These are phyloP conservation scores for Parnassius glacialis DNA, from an alignment of 2,888 invertebrate genomes.

Conservation along the genomic window DNA sequence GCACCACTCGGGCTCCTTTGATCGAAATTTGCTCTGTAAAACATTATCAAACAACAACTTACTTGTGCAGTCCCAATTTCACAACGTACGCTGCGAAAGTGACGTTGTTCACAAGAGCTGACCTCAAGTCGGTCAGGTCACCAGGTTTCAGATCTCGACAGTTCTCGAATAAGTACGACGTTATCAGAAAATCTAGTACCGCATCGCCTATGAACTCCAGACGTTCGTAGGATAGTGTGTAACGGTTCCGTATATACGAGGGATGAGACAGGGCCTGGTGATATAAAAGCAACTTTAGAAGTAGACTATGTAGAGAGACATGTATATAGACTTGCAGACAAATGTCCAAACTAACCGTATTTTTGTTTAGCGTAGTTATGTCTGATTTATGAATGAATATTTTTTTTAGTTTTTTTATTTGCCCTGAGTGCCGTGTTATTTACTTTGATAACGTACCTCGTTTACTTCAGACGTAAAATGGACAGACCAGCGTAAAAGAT, in stretches of 20 bases:
- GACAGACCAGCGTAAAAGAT: too few species aligned
- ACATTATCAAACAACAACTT: slow-evolving; percentile 48
- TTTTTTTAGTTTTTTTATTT: too few species aligned
- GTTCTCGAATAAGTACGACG: slow-evolving; percentile 91
- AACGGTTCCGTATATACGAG: slow-evolving; percentile 89
- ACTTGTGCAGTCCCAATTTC: slow-evolving; percentile 91
- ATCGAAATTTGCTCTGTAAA: too few species aligned
- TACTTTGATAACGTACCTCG: too few species aligned
- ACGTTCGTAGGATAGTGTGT: slow-evolving; percentile 93
- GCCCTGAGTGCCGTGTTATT: too few species aligned
- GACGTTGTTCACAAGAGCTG: slow-evolving; percentile 97
- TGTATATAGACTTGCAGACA: too few species aligned
- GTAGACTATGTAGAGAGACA: neutral
- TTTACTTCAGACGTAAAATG: too few species aligned
- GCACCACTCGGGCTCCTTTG: too few species aligned
- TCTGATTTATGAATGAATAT: too few species aligned
- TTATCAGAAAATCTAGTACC: slow-evolving; percentile 93
- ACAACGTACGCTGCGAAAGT: slow-evolving; percentile 96
- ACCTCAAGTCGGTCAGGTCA: slow-evolving; percentile 94
- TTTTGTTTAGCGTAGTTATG: too few species aligned
- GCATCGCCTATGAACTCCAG: slow-evolving; percentile 97
- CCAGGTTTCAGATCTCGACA: slow-evolving; percentile 87
- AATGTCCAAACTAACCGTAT: too few species aligned
- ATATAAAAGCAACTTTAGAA: neutral
- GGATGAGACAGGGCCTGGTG: slow-evolving; percentile 93